phyloP scores from a whole-genome alignment of 2,888 invertebrate species.

The Tryphoninae sp. region DNA sequence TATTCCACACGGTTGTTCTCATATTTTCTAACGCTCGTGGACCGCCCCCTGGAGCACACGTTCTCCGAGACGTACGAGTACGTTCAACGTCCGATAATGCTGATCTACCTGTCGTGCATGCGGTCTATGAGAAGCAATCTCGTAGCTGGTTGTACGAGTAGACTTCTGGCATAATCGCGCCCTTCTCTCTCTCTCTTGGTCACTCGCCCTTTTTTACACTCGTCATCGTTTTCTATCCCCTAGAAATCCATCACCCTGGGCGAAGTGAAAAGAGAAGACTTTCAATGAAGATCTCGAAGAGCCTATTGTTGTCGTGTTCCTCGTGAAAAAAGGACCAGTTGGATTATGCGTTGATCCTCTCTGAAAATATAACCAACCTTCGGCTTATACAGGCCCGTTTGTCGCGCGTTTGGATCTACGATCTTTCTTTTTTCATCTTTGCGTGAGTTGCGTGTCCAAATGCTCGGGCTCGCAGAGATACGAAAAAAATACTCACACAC shows the following conservation, averaged over 20 bases:
- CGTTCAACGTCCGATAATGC: constrained; percentile 63
- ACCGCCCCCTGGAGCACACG: constrained; percentile 9
- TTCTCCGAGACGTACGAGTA: not conserved
- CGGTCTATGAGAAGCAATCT: constrained; percentile 12
- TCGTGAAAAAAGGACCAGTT: constrained; percentile 44
- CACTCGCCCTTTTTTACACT: constrained; percentile 11
- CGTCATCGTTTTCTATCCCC: constrained; percentile 17
- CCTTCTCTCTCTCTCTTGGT: constrained; percentile 20
- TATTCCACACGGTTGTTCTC: constrained; percentile 50
- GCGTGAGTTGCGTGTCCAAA: constrained; percentile 42
- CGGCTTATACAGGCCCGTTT: not conserved
- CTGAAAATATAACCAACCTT: constrained; percentile 35
- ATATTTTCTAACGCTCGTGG: constrained; percentile 45
- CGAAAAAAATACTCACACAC: constrained; percentile 9
- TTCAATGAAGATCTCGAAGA: constrained; percentile 32
- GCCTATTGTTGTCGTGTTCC: constrained; percentile 47
- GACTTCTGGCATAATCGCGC: constrained; percentile 8
- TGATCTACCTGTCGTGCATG: constrained; percentile 55
- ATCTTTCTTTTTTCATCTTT: constrained; percentile 11
- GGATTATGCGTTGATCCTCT: constrained; percentile 24
- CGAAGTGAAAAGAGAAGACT: constrained; percentile 47
- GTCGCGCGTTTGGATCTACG: constrained; percentile 5
- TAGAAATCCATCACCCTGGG: constrained; percentile 46
- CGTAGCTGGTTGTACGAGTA: constrained; percentile 13
- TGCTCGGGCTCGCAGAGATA: constrained; percentile 14